Base-by-base conservation (phyloP, 2,888 invertebrate species). In the Oxycera nigricornis region DNA sequence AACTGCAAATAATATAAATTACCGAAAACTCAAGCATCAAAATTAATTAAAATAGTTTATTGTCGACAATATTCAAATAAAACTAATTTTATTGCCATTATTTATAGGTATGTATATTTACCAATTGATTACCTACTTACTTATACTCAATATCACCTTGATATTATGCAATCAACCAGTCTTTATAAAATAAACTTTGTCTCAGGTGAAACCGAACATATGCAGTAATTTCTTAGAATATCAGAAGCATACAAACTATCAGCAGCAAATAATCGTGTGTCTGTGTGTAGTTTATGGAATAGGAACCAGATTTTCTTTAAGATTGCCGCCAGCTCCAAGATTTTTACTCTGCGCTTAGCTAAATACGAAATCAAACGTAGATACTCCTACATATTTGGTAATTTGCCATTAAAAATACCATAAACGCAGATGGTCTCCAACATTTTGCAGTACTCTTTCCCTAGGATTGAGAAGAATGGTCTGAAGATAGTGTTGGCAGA, bases 351-450 rank as follows among this genome's bases (percentile, higher is more conserved):
- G n/a, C n/a, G 31, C 61, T 17, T 1, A 30, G 3, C 24, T 14
- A 61, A 30, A 28, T 17, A 17, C 17, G 61, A 61, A 61, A 31
- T 61, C 31, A 61, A 61, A 61, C 30, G 61, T 31, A 17, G 31
- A n/a, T 24, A 65, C 65, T 65, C 24, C 41, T 65, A 62, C 62
- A 17, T 7, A 55, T 62, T 65, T 41, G 22, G 65, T 65, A 65
- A 41, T 65, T 65, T 41, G 65, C 65, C 41, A 41, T 41, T 41
- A 41, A 39, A 41, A 39, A 22, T 20, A 17, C 39, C 41, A 62
- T 41, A 41, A 22, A 68, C 28, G 28, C 22, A 68, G 50, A 46
- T 68, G 67, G 46, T 50, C 67, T 46, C 50, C 4, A 17, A 68
- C 17, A 26, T 68, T 68, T 50, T 26, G 46, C 67, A 50, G 14